phyloP scores from a whole-genome alignment of 2,113 vertebrate genomes.

The Gasterosteus nipponicus region DNA sequence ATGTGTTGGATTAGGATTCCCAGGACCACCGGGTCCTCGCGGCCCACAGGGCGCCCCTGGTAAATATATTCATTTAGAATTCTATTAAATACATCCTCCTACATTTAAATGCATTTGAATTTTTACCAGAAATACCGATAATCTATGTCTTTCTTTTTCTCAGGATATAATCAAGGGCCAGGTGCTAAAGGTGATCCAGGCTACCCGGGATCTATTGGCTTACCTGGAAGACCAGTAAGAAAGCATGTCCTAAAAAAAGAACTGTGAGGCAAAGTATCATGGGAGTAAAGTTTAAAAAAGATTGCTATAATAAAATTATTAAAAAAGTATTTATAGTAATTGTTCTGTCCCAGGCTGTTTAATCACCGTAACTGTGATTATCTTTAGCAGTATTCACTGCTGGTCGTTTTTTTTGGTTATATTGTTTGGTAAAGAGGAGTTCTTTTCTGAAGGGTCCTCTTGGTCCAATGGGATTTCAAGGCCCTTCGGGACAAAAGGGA shows the following conservation, averaged over 20 bases:
- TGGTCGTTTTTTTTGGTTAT: background rate
- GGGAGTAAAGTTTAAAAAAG: background rate
- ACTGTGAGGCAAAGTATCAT: background rate
- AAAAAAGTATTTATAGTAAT: background rate
- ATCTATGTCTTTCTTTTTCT: background rate
- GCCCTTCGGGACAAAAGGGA: constrained; percentile 86
- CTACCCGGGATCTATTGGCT: constrained; percentile 68
- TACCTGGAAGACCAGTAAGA: constrained; percentile 81
- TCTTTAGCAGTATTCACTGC: background rate
- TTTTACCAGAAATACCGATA: background rate
- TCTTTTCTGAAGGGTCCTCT: constrained; percentile 78
- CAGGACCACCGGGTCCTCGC: constrained; percentile 60
- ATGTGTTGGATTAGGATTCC: constrained; percentile 29
- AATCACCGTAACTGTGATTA: background rate
- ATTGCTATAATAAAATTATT: background rate
- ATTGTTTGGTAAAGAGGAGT: background rate
- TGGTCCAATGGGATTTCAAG: constrained; percentile 83
- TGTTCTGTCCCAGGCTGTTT: background rate
- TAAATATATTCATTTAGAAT: constrained; percentile 32
- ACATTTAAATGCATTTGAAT: background rate
- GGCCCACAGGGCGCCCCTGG: constrained; percentile 67
- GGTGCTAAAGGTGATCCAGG: constrained; percentile 68
- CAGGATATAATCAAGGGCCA: constrained; percentile 59
- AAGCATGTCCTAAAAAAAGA: background rate
- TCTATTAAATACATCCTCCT: background rate